Base-by-base conservation (phyloP, 1,140 invertebrate species). In the Thrips palmi region DNA sequence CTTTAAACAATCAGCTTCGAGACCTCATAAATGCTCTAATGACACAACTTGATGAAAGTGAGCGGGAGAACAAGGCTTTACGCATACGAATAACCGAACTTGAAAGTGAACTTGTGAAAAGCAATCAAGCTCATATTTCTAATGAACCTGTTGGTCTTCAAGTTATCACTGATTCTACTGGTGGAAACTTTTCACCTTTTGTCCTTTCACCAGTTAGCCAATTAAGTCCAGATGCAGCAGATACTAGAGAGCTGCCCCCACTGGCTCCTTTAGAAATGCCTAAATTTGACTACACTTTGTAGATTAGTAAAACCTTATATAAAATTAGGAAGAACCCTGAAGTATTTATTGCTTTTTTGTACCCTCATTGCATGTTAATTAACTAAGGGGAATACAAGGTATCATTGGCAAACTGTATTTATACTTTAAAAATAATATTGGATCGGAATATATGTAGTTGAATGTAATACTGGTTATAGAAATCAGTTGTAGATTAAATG, bases 251-350 rank as follows among this genome's bases (percentile, higher is more conserved):
- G 17, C 45, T 70, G 18, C 65, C 67, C 22, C 52, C 62, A 1
- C 49, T 69, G 22, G 56, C 64, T 23, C 65, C 65, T 8, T 52
- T 70, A 14, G 65, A 68, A 50, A 59, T 70, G 55, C 68, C 68
- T 19, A 55, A 59, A 38, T 67, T 68, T 45, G 60, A 68, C 45
- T n/a, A n/a, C n/a, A n/a, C n/a, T n/a, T n/a, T n/a, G n/a, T n/a
- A n/a, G n/a, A n/a, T n/a, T n/a, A n/a, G n/a, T n/a, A n/a, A n/a
- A n/a, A n/a, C n/a, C n/a, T n/a, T n/a, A n/a, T n/a, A n/a, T n/a
- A n/a, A n/a, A n/a, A n/a, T n/a, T n/a, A n/a, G n/a, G n/a, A n/a
- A n/a, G n/a, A n/a, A n/a, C n/a, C n/a, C n/a, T n/a, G n/a, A n/a
- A n/a, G n/a, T n/a, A n/a, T n/a, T n/a, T n/a, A n/a, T n/a, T n/a